Base-by-base conservation (phyloP, 2,888 invertebrate species). In the Blomia tropicalis region DNA sequence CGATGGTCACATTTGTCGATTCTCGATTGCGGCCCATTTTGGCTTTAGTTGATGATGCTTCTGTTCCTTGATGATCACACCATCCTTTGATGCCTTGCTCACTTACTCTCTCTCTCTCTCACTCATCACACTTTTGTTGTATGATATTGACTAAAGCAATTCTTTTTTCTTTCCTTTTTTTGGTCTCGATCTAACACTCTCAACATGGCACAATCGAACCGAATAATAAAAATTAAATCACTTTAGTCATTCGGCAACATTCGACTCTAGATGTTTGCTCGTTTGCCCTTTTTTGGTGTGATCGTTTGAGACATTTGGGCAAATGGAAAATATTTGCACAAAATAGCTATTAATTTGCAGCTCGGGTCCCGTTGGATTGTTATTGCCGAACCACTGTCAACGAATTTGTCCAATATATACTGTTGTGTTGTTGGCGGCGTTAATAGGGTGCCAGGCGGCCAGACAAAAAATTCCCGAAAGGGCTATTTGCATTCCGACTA, bases 391-490 rank as follows among this genome's bases (percentile, higher is more conserved):
- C 23, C 51, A 47, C 51, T 47, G 51, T 47, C 51, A 47, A 47
- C 51, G 51, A 47, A 47, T 27, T 31, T 56, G 3, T 56, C 27
- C 54, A 54, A 22, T 43, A 5, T 43, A n/a, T 5, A 11, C 19
- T n/a, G 4, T 4, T 43, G 7, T 43, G 22, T 4, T 43, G n/a
- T 5, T 11, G 11, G 22, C 14, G 17, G 19, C 47, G 17, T 36
- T 36, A 17, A 17, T 36, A 17, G 36, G n/a, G n/a, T n/a, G n/a
- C n/a, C n/a, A n/a, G n/a, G n/a, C n/a, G n/a, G n/a, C n/a, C n/a
- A n/a, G n/a, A 23, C 2, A 22, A 56, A 56, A 56, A 56, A 56
- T 56, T 56, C 56, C 56, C 56, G 56, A 56, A 56, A 56, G 56
- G 56, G 29, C 56, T 27, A 56, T 56, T 56, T 56, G 56, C 56